phyloP scores from a whole-genome alignment of 2,113 vertebrate species.

The Psilopsiagon aurifrons region DNA sequence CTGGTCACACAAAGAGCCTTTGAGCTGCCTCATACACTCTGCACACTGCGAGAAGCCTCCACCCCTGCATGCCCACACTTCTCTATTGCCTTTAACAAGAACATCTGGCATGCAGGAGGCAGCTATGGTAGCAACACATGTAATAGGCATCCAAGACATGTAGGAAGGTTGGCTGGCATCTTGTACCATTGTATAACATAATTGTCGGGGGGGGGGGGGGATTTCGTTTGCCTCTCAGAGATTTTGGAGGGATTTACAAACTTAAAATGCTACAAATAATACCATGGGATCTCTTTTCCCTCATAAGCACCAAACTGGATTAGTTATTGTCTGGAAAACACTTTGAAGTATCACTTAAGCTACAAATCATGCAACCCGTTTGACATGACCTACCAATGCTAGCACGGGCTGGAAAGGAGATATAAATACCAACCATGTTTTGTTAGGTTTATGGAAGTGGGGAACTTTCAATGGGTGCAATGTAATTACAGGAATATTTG shows the following conservation, averaged over 20 bases:
- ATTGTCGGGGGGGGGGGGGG: not conserved
- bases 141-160: not conserved
- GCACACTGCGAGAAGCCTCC: not conserved
- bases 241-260: constrained; percentile 5
- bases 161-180: not conserved
- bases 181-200: not conserved
- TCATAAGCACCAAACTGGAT: constrained; percentile 15
- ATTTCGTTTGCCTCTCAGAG: not conserved
- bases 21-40: rapidly evolving
- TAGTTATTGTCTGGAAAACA: constrained; percentile 29
- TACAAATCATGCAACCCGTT: not conserved
- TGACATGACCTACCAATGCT: not conserved
- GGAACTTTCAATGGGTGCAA: not conserved
- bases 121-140: not conserved
- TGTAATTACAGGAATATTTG: constrained; percentile 22
- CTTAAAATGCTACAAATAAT: constrained; percentile 1
- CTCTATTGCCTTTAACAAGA: not conserved
- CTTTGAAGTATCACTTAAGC: not conserved
- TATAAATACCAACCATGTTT: not conserved
- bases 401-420: not conserved
- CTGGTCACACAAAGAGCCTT: not conserved
- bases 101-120: not conserved
- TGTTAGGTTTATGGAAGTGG: not conserved
- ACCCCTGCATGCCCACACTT: not conserved
- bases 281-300: not conserved